Evolutionary conservation across 2,888 invertebrate genomes (phyloP), one percentile per base, ranked within the genome.

Genomic region (Acleris laterana): DNA sequence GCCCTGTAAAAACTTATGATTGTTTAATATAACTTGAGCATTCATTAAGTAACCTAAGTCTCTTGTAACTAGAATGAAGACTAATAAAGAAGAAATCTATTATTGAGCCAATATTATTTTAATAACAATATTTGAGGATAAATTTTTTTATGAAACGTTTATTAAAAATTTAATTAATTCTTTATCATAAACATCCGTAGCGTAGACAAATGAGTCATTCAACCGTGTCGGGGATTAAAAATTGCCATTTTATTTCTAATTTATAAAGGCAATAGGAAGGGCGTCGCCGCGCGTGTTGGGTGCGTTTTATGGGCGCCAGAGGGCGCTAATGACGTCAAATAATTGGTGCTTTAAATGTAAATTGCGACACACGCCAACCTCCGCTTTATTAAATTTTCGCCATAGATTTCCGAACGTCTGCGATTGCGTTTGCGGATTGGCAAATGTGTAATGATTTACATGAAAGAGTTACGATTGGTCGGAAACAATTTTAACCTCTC

Each of bases 331-430:
- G 92, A 91, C 88, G 81, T 89, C 90, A 88, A 89, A 92, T 92
- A 92, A 93, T 91, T 91, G 92, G 90, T 89, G 86, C 92, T 93
- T 92, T 92, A 91, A 89, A 93, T 93, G 93, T 91, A 90, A 92
- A 93, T 92, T 88, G 85, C 88, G 88, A 89, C 87, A 90, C 88
- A 90, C 85, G 84, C 84, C 79, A 77, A 77, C 77, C 83, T 78
- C 79, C 71, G 85, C 85, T 88, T 90, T 92, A 91, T 92, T 91
- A 92, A 92, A 91, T 88, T 70, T 87, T 83, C 72, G 77, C 69
- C 77, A 82, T 78, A 77, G 81, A 77, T 81, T 77, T 77, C 72
- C 71, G 65, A 59, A 59, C 63, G 66, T 68, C 68, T 67, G 67
- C 60, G 65, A 65, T 49, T 65, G 65, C 49, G 63, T 46, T 55